Base-by-base conservation (phyloP, 2,888 invertebrate genomes). In the Xylota segnis region DNA sequence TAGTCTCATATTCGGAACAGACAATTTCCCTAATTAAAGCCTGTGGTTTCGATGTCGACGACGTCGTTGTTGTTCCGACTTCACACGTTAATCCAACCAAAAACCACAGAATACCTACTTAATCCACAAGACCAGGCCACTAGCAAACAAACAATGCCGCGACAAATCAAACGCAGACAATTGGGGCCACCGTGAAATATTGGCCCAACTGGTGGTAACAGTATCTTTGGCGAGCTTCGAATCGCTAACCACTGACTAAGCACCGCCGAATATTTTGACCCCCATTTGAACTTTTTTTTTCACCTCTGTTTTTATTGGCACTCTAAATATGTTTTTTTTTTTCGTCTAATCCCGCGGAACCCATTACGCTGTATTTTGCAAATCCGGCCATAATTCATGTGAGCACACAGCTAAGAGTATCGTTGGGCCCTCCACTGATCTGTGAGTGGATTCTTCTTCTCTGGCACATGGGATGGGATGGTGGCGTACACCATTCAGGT, bases 231-330 rank as follows among this genome's bases (percentile, higher is more conserved):
- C 18, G 37, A 12, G 18, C 18, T 4, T 32, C 12, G 14, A 70
- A 70, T 70, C 29, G 43, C 32, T 56, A 56, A 70, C 70, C 56
- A 54, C 54, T 68, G 43, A 54, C 54, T 68, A 54, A 54, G 54
- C 52, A 61, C 29, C 45, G 63, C 45, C 54, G 56, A 63, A 72
- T 50, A 59, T 56, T 78, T 47, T 70, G 78, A 78, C 78, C 78
- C 70, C 61, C 52, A 78, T 78, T 68, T 77, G 58, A 59, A 66
- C 56, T 37, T 76, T 66, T 58, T 66, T 37, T 43, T 54, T 45
- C 6, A 27, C 5, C 66, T 29, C 32, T 37, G 12, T 59, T 27
- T 58, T 77, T 76, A 40, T 50, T 76, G 47, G 58, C 50, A 76
- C 47, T 66, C 56, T 56, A 52, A 56, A 52, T 63, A 32, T 50